Conservation (phyloP, 2,888 invertebrate species). For the Alloplasta piceator region DNA sequence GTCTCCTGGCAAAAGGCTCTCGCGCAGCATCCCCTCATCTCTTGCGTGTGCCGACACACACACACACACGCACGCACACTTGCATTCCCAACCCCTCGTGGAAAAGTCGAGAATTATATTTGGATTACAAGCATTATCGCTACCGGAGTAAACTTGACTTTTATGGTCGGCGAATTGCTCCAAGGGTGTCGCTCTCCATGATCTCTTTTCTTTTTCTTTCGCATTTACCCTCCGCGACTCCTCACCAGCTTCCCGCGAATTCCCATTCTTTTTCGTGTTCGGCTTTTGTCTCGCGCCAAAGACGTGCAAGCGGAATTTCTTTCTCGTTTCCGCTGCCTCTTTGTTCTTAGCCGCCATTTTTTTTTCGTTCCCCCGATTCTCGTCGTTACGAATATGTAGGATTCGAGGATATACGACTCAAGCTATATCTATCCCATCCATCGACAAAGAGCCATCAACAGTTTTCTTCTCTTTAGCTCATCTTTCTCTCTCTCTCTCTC, state of each 20-base stretch:
- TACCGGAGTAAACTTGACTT: constrained; percentile 82
- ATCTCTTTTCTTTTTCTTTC: constrained; percentile 65
- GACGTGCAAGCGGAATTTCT: background rate
- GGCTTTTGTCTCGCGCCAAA: background rate
- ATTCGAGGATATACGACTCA: constrained; percentile 1
- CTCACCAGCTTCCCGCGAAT: background rate
- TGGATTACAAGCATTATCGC: constrained; percentile 83
- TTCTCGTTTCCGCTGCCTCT: background rate
- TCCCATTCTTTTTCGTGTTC: constrained; percentile 28
- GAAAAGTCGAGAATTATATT: constrained; percentile 80
- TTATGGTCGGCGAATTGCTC: constrained; percentile 79
- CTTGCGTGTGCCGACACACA: background rate
- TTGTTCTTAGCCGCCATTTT: background rate
- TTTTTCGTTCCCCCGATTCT: constrained; percentile 8
- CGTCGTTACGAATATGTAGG: background rate
- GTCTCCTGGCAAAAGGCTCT: constrained; percentile 51
- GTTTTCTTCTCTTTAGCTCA: constrained; percentile 6
- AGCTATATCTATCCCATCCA: constrained; percentile 21
- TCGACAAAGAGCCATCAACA: constrained; percentile 14
- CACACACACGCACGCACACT: background rate
- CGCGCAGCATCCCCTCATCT: constrained; percentile 25
- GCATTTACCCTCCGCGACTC: constrained; percentile 27
- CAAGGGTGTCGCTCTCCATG: constrained; percentile 71
- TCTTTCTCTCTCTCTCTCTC: constrained; percentile 16
- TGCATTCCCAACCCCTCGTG: constrained; percentile 33